These are phyloP conservation scores for Andrena haemorrhoa DNA, from an alignment of 2,888 invertebrate species.

Conservation along the genomic window DNA sequence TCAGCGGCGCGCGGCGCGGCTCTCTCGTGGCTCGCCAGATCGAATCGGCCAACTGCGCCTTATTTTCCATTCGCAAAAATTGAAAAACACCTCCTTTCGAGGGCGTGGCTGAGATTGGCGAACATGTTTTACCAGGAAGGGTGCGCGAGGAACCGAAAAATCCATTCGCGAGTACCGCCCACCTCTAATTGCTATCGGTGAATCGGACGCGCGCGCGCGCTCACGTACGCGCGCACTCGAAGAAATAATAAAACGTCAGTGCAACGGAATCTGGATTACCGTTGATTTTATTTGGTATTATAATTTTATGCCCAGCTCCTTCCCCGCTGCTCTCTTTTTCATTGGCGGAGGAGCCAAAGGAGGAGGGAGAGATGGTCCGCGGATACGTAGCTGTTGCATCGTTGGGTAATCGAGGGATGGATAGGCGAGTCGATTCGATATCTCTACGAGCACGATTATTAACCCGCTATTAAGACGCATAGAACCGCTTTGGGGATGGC, in stretches of 20 bases:
- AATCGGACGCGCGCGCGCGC: constrained; percentile 19
- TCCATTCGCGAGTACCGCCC: constrained; percentile 31
- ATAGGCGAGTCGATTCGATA: constrained; percentile 32
- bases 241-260: constrained; percentile 8
- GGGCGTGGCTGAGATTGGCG: constrained; percentile 32
- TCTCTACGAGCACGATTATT: constrained; percentile 35
- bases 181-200: constrained; percentile 51
- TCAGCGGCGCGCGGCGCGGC: no score
- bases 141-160: constrained; percentile 31
- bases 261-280: constrained; percentile 43
- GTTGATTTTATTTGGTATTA: constrained; percentile 36
- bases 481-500: constrained; percentile 17
- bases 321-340: not conserved
- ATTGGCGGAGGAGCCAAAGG: not conserved
- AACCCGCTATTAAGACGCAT: constrained; percentile 53
- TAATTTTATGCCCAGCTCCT: constrained; percentile 24
- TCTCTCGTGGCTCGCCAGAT: not conserved
- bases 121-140: constrained; percentile 27
- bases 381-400: constrained; percentile 1
- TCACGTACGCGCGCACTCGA: constrained; percentile 2
- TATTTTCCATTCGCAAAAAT: constrained; percentile 35
- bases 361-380: not conserved
- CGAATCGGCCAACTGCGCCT: not conserved
- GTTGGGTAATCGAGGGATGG: constrained; percentile 1
- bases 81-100: constrained; percentile 10